These are phyloP conservation scores for Strix occidentalis DNA, from an alignment of 2,797 vertebrate species.

Conservation along the genomic window DNA sequence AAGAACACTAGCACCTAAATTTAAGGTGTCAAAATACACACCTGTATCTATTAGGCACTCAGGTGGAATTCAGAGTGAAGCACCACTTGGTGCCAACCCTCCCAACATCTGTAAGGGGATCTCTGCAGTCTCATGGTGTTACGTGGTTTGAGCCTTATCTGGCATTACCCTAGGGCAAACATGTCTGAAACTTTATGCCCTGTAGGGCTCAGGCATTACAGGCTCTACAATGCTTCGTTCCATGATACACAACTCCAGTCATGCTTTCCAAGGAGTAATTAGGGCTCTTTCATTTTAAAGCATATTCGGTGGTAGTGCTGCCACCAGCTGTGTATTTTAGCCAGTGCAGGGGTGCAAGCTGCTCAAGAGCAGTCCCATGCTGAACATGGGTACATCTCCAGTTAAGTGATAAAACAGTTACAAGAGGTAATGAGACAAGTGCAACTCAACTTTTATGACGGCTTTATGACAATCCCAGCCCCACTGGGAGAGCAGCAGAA, in stretches of 20 bases:
- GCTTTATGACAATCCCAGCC: neutral
- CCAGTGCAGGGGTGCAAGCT: neutral
- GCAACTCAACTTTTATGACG: neutral
- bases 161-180: neutral
- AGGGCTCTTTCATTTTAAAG: neutral
- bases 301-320: neutral
- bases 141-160: neutral
- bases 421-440: neutral
- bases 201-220: neutral
- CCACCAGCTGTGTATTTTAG: neutral
- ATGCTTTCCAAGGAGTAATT: neutral
- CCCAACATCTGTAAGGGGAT: neutral
- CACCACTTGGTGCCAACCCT: accelerated
- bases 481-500: neutral
- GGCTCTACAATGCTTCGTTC: neutral
- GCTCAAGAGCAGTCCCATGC: neutral
- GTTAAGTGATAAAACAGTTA: neutral
- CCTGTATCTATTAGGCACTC: neutral
- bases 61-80: neutral
- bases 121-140: neutral
- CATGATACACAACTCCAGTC: neutral
- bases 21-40: neutral
- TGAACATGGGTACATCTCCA: neutral
- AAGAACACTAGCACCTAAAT: neutral
- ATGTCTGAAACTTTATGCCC: neutral